A percentile compares a stretch with the other conserved stretches of the same genome.
phyloP scores from a whole-genome alignment of 1,140 invertebrate species.

The Reticulitermes speratus region DNA sequence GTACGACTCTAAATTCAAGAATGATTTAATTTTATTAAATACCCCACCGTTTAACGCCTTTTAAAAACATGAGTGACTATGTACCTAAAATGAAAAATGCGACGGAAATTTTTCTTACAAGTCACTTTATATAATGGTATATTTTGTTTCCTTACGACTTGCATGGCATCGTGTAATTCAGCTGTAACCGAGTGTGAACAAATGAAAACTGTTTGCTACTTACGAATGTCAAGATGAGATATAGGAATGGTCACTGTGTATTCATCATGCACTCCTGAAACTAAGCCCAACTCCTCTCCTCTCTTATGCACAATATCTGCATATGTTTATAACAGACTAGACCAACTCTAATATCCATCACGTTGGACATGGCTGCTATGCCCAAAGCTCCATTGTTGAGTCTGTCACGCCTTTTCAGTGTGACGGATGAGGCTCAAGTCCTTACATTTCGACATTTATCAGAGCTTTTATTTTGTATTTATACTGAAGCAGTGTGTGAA shows the following conservation, averaged over 20 bases:
- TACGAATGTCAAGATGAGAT: background rate
- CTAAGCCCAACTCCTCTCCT: background rate
- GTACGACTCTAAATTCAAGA: too few species aligned
- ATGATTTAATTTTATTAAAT: background rate
- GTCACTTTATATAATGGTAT: background rate
- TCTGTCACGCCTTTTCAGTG: background rate
- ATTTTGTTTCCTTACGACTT: background rate
- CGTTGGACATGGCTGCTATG: background rate
- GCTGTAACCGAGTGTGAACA: conserved; percentile 2
- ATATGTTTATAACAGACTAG: conserved; percentile 13
- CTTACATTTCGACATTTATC: background rate
- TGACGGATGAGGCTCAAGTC: background rate
- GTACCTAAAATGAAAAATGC: too few species aligned
- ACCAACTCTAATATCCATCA: background rate
- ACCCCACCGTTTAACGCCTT: too few species aligned
- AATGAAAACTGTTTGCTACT: background rate
- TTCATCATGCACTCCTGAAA: background rate
- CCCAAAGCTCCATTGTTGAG: background rate
- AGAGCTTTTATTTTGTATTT: background rate
- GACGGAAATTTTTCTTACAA: background rate
- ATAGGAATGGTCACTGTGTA: background rate
- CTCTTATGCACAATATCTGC: background rate
- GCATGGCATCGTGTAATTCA: background rate
- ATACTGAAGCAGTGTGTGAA: background rate
- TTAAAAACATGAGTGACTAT: background rate